Percentiles rank a stretch among this genome's conserved stretches.
These are phyloP conservation scores for Drosophila macrospina DNA, from an alignment of 2,888 invertebrate species.

Conservation along the genomic window DNA sequence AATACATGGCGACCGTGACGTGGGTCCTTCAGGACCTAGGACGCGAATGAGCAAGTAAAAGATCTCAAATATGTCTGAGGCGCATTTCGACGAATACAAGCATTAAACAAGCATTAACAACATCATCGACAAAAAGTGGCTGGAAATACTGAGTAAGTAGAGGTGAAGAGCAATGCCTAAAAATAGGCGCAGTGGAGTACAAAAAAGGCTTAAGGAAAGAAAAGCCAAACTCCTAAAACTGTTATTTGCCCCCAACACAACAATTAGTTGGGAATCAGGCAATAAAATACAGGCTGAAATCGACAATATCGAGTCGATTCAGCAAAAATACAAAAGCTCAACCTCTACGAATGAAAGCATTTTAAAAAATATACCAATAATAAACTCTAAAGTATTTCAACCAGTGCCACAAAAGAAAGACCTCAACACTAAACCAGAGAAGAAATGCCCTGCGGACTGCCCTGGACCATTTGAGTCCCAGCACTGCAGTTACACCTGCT, in stretches of 20 bases:
- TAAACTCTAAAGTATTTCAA: slow-evolving; percentile 4
- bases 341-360: background rate
- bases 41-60: too few species aligned
- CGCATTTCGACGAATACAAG: too few species aligned
- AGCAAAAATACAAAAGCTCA: background rate
- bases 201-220: slow-evolving; percentile 10
- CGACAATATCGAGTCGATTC: too few species aligned
- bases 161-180: slow-evolving; percentile 11
- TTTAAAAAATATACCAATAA: background rate
- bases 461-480: background rate
- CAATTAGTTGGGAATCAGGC: slow-evolving; percentile 6
- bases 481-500: too few species aligned
- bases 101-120: too few species aligned
- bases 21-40: too few species aligned
- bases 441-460: background rate
- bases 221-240: slow-evolving; percentile 11
- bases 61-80: too few species aligned
- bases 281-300: too few species aligned
- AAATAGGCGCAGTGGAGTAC: slow-evolving; percentile 12
- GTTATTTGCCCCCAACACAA: slow-evolving; percentile 14
- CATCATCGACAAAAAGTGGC: too few species aligned
- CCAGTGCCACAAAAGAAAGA: background rate
- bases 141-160: slow-evolving; percentile 16
- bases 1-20: too few species aligned
- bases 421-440: background rate